These are phyloP conservation scores for Malachius bipustulatus DNA, from an alignment of 2,888 invertebrate species.

Conservation along the genomic window DNA sequence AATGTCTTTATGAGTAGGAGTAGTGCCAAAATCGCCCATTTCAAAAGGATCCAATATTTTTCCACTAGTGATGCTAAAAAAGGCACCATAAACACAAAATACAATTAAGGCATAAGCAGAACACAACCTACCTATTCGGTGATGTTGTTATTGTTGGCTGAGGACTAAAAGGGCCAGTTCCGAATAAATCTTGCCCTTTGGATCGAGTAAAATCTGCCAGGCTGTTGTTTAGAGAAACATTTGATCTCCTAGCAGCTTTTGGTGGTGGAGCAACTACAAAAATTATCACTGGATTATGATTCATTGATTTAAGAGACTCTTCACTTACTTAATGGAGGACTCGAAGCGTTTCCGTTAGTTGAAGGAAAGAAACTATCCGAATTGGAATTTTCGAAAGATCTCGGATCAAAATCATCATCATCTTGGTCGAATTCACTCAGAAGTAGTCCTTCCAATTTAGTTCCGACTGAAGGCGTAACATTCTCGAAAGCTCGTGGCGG, in stretches of 20 bases:
- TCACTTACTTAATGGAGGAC: slow-evolving; percentile 58
- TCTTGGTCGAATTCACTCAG: slow-evolving; percentile 72
- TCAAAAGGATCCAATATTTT: slow-evolving; percentile 66
- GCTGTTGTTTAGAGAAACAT: slow-evolving; percentile 26
- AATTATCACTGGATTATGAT: slow-evolving; percentile 10
- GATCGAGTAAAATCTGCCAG: slow-evolving; percentile 33
- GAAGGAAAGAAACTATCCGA: slow-evolving; percentile 30
- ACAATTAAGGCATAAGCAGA: neutral
- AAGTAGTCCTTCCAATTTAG: slow-evolving; percentile 64
- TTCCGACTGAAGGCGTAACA: slow-evolving; percentile 56
- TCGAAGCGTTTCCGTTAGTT: slow-evolving; percentile 30
- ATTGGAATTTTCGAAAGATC: slow-evolving; percentile 60
- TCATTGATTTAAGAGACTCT: too few species aligned
- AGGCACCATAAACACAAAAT: too few species aligned
- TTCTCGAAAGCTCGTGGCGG: slow-evolving; percentile 40
- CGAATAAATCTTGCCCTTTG: slow-evolving; percentile 63
- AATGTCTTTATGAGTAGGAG: slow-evolving; percentile 45
- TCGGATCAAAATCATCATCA: slow-evolving; percentile 77
- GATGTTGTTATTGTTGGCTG: slow-evolving; percentile 27
- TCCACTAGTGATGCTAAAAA: slow-evolving; percentile 31
- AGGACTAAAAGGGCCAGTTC: slow-evolving; percentile 62
- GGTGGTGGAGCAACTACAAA: slow-evolving; percentile 81
- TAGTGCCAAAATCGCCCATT: slow-evolving; percentile 59
- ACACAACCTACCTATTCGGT: slow-evolving; percentile 22
- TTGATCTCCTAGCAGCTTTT: slow-evolving; percentile 49